Conservation (phyloP, 2,797 vertebrate species). For the Hoplostethus atlanticus region DNA sequence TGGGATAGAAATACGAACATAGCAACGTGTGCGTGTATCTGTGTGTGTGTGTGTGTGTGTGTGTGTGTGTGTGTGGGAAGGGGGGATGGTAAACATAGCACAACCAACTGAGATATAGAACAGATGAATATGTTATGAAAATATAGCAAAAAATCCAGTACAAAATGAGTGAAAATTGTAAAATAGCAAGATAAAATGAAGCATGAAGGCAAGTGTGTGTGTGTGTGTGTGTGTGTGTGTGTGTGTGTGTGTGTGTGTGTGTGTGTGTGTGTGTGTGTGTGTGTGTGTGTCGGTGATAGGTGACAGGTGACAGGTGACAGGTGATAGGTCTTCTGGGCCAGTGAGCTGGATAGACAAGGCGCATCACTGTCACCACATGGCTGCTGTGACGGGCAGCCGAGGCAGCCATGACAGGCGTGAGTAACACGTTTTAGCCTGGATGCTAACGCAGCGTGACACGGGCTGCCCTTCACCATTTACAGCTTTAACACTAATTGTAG, state of each 20-base stretch:
- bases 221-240: neutral
- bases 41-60: no score
- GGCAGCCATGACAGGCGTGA: slow-evolving; percentile 80
- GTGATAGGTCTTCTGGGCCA: slow-evolving; percentile 80
- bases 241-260: neutral
- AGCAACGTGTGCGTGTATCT: neutral
- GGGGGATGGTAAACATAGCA: no score
- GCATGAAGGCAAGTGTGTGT: neutral
- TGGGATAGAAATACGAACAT: neutral
- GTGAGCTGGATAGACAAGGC: slow-evolving; percentile 73
- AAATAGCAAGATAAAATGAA: no score
- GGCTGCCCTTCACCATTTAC: slow-evolving; percentile 64
- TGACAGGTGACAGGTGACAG: slow-evolving; percentile 45
- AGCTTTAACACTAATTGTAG: slow-evolving; percentile 65
- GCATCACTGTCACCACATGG: slow-evolving; percentile 80
- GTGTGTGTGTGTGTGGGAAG: neutral
- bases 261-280: slow-evolving; percentile 1
- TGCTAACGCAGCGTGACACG: slow-evolving; percentile 76
- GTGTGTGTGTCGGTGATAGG: slow-evolving; percentile 11
- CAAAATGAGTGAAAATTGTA: no score
- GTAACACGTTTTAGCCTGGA: slow-evolving; percentile 79
- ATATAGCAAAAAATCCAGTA: no score
- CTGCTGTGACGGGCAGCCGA: slow-evolving; percentile 70
- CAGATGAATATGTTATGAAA: no score
- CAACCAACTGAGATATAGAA: no score